Evolutionary conservation across 2,113 vertebrate genomes (phyloP).

Genomic region (Lamprologus callipterus): DNA sequence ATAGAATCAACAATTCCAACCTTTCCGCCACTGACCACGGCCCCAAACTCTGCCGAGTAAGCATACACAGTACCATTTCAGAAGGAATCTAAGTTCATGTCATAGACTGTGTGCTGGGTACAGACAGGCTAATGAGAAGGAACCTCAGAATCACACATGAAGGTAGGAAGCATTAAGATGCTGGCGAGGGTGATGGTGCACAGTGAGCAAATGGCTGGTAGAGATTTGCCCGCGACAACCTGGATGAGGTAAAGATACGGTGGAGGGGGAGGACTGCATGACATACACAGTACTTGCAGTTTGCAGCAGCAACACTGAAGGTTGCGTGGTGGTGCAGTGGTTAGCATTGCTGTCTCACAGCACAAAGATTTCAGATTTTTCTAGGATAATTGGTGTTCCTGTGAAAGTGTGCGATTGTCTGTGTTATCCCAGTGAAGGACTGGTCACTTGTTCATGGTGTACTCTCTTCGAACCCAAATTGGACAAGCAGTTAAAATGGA

Average conservation of each 20-base stretch:
- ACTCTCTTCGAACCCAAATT: neutral
- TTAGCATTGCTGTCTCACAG: neutral
- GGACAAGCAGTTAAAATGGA: neutral
- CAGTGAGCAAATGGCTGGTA: neutral
- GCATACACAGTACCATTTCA: neutral
- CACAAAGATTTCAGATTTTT: neutral
- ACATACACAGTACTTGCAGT: fast-evolving
- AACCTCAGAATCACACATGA: neutral
- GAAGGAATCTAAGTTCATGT: neutral
- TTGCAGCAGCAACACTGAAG: neutral
- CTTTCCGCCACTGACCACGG: fast-evolving
- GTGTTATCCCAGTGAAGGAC: neutral
- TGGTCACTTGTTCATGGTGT: neutral
- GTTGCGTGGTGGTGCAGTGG: fast-evolving
- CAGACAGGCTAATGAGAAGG: neutral
- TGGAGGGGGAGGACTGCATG: neutral
- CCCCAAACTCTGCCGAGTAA: neutral
- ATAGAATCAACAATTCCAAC: neutral
- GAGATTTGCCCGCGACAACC: neutral
- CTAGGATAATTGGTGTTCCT: fast-evolving
- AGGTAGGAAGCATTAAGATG: neutral
- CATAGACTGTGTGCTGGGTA: neutral
- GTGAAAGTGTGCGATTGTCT: neutral
- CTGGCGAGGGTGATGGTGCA: neutral
- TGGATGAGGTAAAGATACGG: neutral